A percentile compares a stretch with the other conserved stretches of the same genome.
Conservation (phyloP, 2,797 vertebrate genomes). For the Rhinophrynus dorsalis region DNA sequence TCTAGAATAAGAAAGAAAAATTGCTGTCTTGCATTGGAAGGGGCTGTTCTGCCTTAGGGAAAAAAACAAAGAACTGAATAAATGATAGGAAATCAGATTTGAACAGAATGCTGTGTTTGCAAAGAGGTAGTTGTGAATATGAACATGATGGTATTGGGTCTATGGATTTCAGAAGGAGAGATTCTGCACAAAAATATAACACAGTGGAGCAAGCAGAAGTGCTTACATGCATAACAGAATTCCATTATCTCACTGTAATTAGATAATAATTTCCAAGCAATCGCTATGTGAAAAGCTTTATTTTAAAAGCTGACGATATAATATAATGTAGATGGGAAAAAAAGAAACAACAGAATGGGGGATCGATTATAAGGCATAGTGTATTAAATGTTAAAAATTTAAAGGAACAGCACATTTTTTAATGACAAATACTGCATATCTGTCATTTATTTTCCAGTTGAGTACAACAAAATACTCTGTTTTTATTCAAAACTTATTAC, state of each 20-base stretch:
- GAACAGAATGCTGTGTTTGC: constrained; percentile 23
- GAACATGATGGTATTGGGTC: constrained; percentile 14
- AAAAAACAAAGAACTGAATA: constrained; percentile 26
- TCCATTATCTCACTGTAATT: constrained; percentile 41
- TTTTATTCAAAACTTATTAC: too few species aligned
- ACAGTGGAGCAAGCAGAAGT: constrained; percentile 25
- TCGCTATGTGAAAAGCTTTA: constrained; percentile 32
- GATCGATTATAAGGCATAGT: too few species aligned
- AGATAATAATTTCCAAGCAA: constrained; percentile 44
- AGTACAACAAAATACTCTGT: too few species aligned
- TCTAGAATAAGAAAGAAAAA: constrained; percentile 22
- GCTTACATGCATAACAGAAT: constrained; percentile 38
- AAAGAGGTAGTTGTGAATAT: not conserved
- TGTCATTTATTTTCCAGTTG: too few species aligned
- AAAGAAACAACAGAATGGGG: not conserved
- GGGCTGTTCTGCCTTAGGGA: constrained; percentile 24
- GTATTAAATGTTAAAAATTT: too few species aligned
- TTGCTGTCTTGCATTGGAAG: constrained; percentile 3
- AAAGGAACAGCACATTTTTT: too few species aligned
- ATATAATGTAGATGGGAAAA: constrained; percentile 13
- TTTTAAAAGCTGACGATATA: constrained; percentile 41
- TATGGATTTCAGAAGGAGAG: constrained; percentile 4
- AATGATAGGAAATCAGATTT: constrained; percentile 41
- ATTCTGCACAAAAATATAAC: constrained; percentile 25
- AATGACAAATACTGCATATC: too few species aligned